phyloP scores from a whole-genome alignment of 2,113 vertebrate species.

The Raphicerus campestris region DNA sequence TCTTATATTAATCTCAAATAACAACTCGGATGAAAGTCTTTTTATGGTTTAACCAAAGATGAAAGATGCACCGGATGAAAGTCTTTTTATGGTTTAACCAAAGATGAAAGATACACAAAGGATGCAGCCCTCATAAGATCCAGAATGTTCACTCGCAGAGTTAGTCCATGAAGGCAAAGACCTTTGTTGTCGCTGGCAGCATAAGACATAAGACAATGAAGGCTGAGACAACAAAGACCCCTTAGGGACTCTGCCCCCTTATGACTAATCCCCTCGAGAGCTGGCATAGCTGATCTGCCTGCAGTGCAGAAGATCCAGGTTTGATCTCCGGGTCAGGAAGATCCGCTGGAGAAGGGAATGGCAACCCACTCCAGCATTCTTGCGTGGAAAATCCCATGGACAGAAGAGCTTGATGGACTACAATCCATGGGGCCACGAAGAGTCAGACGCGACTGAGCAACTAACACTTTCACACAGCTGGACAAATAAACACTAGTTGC shows the following conservation, averaged over 20 bases:
- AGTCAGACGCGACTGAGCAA: neutral
- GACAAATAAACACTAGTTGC: neutral
- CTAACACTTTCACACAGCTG: neutral
- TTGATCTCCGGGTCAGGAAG: neutral
- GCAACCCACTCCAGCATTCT: neutral
- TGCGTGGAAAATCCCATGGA: neutral
- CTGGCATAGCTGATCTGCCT: neutral
- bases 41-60: neutral
- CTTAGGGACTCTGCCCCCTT: neutral
- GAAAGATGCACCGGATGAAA: neutral
- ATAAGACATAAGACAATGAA: neutral
- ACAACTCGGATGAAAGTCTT: neutral
- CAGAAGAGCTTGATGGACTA: neutral
- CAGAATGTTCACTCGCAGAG: neutral
- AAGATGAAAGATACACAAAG: neutral
- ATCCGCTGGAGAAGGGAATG: neutral
- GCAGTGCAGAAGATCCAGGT: neutral
- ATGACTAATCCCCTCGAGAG: neutral
- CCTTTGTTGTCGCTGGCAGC: neutral
- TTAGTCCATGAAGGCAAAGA: neutral
- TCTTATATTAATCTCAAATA: neutral
- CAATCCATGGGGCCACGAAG: neutral
- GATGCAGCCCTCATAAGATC: neutral
- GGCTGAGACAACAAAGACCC: neutral
- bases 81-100: neutral